Evolutionary conservation across 53 echinoderm and acorn worm species (phyloP).

Genomic region (Patiria pectinifera): DNA sequence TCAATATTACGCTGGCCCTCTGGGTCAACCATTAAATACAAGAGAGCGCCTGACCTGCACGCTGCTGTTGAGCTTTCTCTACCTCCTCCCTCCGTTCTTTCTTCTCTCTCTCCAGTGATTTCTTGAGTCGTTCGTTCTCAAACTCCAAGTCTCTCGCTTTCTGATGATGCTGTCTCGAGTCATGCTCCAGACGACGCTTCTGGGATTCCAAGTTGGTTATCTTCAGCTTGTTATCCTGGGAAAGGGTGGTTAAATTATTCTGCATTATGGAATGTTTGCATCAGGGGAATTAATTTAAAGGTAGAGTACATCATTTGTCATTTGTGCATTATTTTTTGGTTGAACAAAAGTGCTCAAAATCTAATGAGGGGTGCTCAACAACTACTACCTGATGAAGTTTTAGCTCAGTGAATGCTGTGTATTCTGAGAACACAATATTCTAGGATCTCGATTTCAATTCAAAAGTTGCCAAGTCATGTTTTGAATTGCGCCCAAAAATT

Average conservation of each 20-base stretch:
- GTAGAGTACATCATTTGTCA: too few relatives aligned
- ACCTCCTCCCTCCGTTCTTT: slow-evolving; percentile 70
- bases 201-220: slow-evolving; percentile 66
- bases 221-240: slow-evolving; percentile 65
- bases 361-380: too few relatives aligned
- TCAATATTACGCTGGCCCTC: neutral
- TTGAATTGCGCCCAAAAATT: too few relatives aligned
- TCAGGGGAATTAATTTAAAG: too few relatives aligned
- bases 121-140: slow-evolving; percentile 72
- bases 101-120: slow-evolving; percentile 81
- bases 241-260: neutral
- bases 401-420: too few relatives aligned
- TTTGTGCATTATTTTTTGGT: too few relatives aligned
- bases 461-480: too few relatives aligned
- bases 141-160: slow-evolving; percentile 79
- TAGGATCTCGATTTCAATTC: too few relatives aligned
- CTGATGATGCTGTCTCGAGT: slow-evolving; percentile 73
- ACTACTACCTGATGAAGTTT: too few relatives aligned
- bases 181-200: slow-evolving; percentile 71
- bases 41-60: slow-evolving; percentile 20
- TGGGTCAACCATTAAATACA: neutral
- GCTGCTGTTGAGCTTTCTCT: slow-evolving; percentile 62
- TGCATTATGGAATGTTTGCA: too few relatives aligned
- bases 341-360: too few relatives aligned
- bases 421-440: too few relatives aligned